A percentile compares a stretch with the other conserved stretches of the same genome.
Evolutionary conservation across 1,140 invertebrate species (phyloP).

Genomic region (Danaus plexippus): DNA sequence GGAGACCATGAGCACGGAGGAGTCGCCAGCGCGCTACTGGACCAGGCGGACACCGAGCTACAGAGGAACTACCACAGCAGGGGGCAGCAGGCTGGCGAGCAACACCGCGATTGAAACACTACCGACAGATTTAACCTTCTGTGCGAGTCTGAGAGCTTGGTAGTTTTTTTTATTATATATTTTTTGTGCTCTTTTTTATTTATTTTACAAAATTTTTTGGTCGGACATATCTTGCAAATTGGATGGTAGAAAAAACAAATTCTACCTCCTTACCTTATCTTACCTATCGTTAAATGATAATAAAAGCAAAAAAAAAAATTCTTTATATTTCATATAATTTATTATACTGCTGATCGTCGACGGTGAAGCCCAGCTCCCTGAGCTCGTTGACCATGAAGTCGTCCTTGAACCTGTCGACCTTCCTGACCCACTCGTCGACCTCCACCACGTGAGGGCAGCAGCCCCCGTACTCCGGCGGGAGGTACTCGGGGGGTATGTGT

Average conservation of each 20-base stretch:
- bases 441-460: constrained; percentile 54
- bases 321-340: constrained; percentile 3
- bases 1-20: constrained; percentile 29
- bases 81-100: not conserved
- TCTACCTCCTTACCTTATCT: not conserved
- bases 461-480: constrained; percentile 82
- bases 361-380: constrained; percentile 44
- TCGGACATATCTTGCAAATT: not conserved
- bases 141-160: constrained; percentile 8
- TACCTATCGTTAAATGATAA: not conserved
- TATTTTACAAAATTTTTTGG: not conserved
- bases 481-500: constrained; percentile 77
- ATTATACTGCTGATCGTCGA: constrained; percentile 17
- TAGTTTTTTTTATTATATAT: not conserved
- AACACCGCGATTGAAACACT: no score
- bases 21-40: constrained; percentile 28
- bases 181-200: constrained; percentile 6
- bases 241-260: not conserved
- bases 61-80: constrained; percentile 48
- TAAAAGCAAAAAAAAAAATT: constrained; percentile 2
- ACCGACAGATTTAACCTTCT: constrained; percentile 1
- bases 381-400: constrained; percentile 51
- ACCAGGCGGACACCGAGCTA: constrained; percentile 50
- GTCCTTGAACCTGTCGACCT: constrained; percentile 56
- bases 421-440: constrained; percentile 48